Conservation (phyloP, 2,888 invertebrate genomes). For the Phortica okadai region DNA sequence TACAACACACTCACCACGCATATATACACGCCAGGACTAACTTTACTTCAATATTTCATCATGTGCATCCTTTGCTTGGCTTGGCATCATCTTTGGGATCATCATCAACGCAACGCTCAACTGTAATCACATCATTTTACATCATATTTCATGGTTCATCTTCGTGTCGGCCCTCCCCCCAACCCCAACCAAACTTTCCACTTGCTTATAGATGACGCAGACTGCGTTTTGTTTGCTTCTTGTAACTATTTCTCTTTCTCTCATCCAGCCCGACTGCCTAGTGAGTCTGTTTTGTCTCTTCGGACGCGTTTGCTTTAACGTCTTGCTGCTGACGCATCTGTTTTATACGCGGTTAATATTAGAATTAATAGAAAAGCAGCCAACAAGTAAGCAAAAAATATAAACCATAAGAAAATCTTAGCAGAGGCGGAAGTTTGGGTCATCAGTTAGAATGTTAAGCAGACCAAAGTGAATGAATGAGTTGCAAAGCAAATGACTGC, state of each 20-base stretch:
- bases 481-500: neutral
- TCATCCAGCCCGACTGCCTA: neutral
- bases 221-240: conserved; percentile 1
- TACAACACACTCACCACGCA: conserved; percentile 30
- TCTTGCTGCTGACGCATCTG: conserved; percentile 29
- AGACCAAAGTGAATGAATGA: neutral
- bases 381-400: neutral
- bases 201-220: neutral
- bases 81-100: conserved; percentile 42
- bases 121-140: conserved; percentile 64
- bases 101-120: conserved; percentile 48
- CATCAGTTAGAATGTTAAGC: neutral
- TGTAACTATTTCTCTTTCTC: neutral
- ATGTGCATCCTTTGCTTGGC: conserved; percentile 53
- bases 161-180: conserved; percentile 39
- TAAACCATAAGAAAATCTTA: neutral
- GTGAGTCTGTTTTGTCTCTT: neutral
- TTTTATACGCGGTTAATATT: conserved; percentile 23
- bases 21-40: conserved; percentile 14
- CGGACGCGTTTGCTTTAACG: neutral
- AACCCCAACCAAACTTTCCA: neutral
- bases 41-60: conserved; percentile 41
- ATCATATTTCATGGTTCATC: conserved; percentile 63
- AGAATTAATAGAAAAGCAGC: conserved; percentile 21
- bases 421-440: neutral